Conservation (phyloP, 2,113 vertebrate species). For the Melanostigma gelatinosum region DNA sequence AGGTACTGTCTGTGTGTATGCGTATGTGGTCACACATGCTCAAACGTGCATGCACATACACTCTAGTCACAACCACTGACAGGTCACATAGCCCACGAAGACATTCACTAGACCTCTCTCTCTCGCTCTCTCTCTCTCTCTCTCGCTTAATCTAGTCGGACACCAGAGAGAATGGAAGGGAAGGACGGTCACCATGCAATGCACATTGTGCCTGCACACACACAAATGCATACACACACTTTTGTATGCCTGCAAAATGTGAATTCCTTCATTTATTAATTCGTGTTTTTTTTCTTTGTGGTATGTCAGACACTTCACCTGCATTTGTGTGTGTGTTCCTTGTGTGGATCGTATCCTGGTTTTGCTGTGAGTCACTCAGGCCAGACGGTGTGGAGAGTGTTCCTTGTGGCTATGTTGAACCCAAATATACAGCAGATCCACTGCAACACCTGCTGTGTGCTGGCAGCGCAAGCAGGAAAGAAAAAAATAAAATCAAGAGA, state of each 20-base stretch:
- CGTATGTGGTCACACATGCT: constrained; percentile 26
- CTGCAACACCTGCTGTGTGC: constrained; percentile 55
- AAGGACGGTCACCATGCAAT: constrained; percentile 70
- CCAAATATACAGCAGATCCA: constrained; percentile 39
- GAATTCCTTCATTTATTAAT: constrained; percentile 2
- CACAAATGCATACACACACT: background rate
- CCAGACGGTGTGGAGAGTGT: constrained; percentile 41
- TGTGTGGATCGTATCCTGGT: constrained; percentile 47
- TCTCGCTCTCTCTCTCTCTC: constrained; percentile 13
- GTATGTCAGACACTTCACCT: background rate
- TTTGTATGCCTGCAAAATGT: constrained; percentile 10
- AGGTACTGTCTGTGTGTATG: constrained; percentile 27
- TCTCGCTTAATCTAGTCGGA: constrained; percentile 84
- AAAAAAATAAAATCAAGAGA: background rate
- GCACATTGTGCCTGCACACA: background rate
- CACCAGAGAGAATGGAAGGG: constrained; percentile 78
- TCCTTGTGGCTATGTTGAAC: constrained; percentile 50
- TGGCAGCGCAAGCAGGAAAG: constrained; percentile 7
- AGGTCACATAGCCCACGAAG: constrained; percentile 66
- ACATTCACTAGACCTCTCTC: constrained; percentile 33
- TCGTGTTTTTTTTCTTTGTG: background rate
- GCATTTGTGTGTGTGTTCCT: constrained; percentile 10
- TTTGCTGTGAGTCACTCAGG: constrained; percentile 55
- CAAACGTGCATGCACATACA: constrained; percentile 16
- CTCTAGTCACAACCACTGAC: constrained; percentile 54